Evolutionary conservation across 2,113 vertebrate species (phyloP), one percentile per base, ranked within the genome.

Genomic region (Coryphaenoides rupestris): DNA sequence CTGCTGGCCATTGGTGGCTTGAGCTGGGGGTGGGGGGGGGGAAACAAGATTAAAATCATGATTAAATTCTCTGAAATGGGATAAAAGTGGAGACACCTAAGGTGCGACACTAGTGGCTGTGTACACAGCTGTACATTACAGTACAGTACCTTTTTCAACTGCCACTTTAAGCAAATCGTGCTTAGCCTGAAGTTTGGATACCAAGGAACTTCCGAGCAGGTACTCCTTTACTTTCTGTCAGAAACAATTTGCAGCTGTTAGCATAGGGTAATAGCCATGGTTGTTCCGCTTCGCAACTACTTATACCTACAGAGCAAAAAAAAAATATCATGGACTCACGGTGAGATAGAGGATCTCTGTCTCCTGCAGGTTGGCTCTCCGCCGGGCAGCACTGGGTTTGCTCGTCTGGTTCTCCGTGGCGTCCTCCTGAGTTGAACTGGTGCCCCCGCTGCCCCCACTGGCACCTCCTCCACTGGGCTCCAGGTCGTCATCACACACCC

Each of bases 131-230:
- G 3, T 50, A 16, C 5, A 17, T 50, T 5, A 17, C 47, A 50
- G n/a, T 45, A 50, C 15, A n/a, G 62, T 77, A 95, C 95, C 93
- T 93, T 90, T 93, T 40, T 91, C 90, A 22, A 95, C 89, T 40
- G 94, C 94, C 58, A 91, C 90, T 84, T 94, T 90, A 1, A 96
- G 91, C 60, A 90, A 76, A 57, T 93, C 91, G 0, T 92, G 91
- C 72, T 91, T 93, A 26, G 91, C 91, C 72, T 93, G 88, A 23
- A 93, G 87, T 82, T 93, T 94, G 45, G 87, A 91, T 16, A 84
- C 87, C 68, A 93, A 66, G 3, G 87, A 91, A 63, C 86, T 88
- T 47, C 79, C 84, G 16, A 83, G 58, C 1, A 94, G 89, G 66
- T 90, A 88, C 7, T 93, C 92, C 61, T 90, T 93, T 13, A 92